Percentiles rank a stretch among this genome's conserved stretches.
phyloP scores from a whole-genome alignment of 2,113 vertebrate genomes.

The Notechis scutatus region DNA sequence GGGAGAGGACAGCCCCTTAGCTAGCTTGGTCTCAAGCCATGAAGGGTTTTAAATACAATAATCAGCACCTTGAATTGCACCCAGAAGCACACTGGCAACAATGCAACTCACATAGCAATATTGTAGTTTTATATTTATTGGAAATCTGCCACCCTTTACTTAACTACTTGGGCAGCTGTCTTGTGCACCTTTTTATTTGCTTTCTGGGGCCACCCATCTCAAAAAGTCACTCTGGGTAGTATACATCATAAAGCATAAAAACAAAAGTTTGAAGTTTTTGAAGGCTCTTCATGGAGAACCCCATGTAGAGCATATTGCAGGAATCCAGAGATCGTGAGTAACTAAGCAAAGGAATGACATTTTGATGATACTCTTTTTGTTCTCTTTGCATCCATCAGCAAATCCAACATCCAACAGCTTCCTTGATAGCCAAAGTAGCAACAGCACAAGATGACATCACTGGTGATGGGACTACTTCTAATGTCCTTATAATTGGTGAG shows the following conservation, averaged over 20 bases:
- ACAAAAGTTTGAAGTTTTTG: background rate
- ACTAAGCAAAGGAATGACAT: background rate
- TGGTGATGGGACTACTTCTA: conserved; percentile 96
- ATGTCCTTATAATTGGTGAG: conserved; percentile 95
- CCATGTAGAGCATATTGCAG: background rate
- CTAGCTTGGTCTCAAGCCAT: background rate
- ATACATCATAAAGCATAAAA: too few species aligned
- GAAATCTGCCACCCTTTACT: background rate
- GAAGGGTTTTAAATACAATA: background rate
- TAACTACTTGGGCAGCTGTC: background rate
- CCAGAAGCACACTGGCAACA: background rate
- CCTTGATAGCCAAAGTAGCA: conserved; percentile 95
- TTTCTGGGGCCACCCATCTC: too few species aligned
- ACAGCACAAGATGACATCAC: conserved; percentile 98
- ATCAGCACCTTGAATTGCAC: background rate
- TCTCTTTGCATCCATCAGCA: conserved; percentile 71
- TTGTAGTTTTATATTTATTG: background rate
- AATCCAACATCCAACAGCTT: conserved; percentile 98
- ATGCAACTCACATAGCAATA: background rate
- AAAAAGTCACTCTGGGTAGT: too few species aligned
- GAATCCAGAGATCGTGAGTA: background rate
- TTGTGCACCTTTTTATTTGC: too few species aligned
- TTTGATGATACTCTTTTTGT: background rate
- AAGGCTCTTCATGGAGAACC: background rate
- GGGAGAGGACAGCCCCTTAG: background rate